Base-by-base conservation (phyloP, 2,888 invertebrate species). In the Drosophila niveifrons region DNA sequence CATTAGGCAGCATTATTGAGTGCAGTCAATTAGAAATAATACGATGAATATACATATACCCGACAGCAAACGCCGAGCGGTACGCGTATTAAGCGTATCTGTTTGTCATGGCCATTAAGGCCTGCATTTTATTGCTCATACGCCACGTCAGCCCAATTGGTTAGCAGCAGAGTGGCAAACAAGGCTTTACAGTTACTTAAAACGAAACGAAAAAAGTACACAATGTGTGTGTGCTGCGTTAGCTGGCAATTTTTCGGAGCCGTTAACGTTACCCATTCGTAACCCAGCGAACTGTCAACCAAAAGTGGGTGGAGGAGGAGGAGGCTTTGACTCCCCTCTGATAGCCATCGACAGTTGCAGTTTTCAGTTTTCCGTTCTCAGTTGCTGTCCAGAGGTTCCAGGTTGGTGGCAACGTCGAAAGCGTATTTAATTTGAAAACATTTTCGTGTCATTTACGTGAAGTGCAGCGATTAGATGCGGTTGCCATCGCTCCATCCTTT, bases 401-500 rank as follows among this genome's bases (percentile, higher is more conserved):
- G 43, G 50, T 46, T 39, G 29, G 15, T 53, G 11, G 8, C 46
- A 53, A 29, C 66, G 62, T 66, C 41, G 47, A 68, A 44, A 57
- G 34, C 65, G 69, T 66, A 72, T 83, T 78, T 83, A 78, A 81
- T 81, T 81, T 75, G 72, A 81, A 75, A 83, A 80, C 81, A 83
- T 80, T 83, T 80, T 80, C 78, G 81, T 80, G 81, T 75, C 84
- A 83, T 78, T 78, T 82, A 72, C 72, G 74, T 88, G 74, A 80
- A 79, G 80, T 82, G 82, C 80, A 76, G 80, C 80, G 82, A 75
- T 83, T 75, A 72, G 71, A 82, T 76, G 78, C 72, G 78, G 72
- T 73, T 73, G 73, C 88, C 65, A 64, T 47, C 57, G 51, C 56
- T 36, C 48, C 23, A 23, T 31, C 46, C 29, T 61, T 8, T 41